Percentiles rank a stretch among this genome's conserved stretches.
Conservation (phyloP, 2,888 invertebrate species). For the Oscheius onirici region DNA sequence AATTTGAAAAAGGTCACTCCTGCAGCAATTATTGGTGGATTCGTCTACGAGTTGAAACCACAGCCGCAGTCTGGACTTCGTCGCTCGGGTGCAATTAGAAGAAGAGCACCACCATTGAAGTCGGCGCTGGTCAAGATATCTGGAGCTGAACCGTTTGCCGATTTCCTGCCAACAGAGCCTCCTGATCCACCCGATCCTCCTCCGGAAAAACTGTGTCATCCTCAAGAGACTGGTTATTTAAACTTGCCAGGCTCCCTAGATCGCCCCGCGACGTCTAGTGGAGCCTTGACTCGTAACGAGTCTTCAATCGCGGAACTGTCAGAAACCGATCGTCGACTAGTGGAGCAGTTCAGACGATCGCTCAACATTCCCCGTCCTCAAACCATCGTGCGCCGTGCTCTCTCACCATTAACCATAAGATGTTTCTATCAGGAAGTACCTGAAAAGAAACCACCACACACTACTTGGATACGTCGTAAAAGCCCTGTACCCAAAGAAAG, state of each 20-base stretch:
- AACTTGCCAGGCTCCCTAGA: constrained; percentile 59
- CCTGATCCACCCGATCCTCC: constrained; percentile 41
- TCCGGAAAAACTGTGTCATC: constrained; percentile 32
- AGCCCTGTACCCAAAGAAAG: constrained; percentile 7
- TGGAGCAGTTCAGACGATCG: constrained; percentile 56
- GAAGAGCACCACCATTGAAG: constrained; percentile 29
- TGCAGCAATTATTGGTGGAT: constrained; percentile 46
- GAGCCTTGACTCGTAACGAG: constrained; percentile 47
- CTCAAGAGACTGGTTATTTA: constrained; percentile 40
- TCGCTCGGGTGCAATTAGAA: constrained; percentile 46
- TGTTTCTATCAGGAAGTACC: constrained; percentile 25
- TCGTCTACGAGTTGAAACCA: constrained; percentile 42
- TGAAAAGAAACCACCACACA: neutral
- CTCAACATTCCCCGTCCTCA: constrained; percentile 58
- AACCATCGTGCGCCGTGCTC: constrained; percentile 43
- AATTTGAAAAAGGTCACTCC: constrained; percentile 47
- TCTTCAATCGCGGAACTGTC: constrained; percentile 52
- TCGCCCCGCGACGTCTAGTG: constrained; percentile 61
- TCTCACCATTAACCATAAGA: constrained; percentile 47
- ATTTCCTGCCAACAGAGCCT: constrained; percentile 40
- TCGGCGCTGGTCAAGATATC: neutral
- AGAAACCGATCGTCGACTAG: constrained; percentile 56
- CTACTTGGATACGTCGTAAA: constrained; percentile 13
- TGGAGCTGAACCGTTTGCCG: constrained; percentile 38
- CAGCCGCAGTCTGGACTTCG: constrained; percentile 33